phyloP scores from a whole-genome alignment of 2,888 invertebrate species.

The Tipula confusa region DNA sequence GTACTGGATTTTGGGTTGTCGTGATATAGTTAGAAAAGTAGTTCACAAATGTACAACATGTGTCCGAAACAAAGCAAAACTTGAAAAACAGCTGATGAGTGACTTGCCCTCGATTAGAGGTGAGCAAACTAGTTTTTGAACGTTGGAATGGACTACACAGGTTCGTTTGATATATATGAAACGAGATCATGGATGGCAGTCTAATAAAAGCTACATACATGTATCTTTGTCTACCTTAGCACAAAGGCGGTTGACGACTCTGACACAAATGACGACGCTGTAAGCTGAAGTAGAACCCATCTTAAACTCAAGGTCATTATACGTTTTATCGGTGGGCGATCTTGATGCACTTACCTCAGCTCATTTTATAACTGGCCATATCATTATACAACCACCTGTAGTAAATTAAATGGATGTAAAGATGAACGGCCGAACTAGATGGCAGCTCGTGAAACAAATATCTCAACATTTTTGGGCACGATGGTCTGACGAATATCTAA shows the following conservation, averaged over 20 bases:
- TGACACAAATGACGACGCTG: constrained; percentile 32
- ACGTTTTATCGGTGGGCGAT: neutral
- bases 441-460: constrained; percentile 39
- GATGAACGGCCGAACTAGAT: constrained; percentile 35
- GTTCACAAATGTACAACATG: constrained; percentile 34
- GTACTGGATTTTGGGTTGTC: constrained; percentile 37
- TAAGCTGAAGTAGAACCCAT: neutral
- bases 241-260: constrained; percentile 37
- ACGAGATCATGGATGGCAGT: constrained; percentile 36
- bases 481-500: constrained; percentile 39
- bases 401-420: constrained; percentile 35
- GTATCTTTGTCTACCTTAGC: constrained; percentile 39
- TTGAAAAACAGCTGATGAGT: constrained; percentile 37
- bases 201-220: constrained; percentile 39
- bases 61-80: neutral
- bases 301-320: neutral
- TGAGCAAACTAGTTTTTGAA: constrained; percentile 32
- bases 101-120: constrained; percentile 36
- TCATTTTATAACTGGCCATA: neutral
- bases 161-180: constrained; percentile 35
- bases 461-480: constrained; percentile 39
- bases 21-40: constrained; percentile 26
- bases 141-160: constrained; percentile 37
- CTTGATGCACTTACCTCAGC: neutral
- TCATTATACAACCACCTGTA: constrained; percentile 35